phyloP scores from a whole-genome alignment of 2,888 invertebrate species.

The Drosophila hamatofila region DNA sequence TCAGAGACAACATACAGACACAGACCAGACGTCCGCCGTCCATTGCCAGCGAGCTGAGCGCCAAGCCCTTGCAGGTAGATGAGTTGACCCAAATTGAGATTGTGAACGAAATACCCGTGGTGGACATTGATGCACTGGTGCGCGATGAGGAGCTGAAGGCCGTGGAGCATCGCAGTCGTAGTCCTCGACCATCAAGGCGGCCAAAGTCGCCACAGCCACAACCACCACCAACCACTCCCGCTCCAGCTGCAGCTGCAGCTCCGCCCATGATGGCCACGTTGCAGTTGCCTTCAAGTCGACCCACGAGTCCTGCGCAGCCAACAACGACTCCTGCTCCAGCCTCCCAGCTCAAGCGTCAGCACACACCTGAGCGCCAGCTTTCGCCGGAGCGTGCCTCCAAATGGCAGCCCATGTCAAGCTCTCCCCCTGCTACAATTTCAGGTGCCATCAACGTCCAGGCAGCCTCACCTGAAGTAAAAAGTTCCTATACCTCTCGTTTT shows the following conservation, averaged over 20 bases:
- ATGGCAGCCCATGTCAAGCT: conserved; percentile 41
- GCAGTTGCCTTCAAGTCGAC: conserved; percentile 59
- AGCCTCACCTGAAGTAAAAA: conserved; percentile 72
- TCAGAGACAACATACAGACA: conserved; percentile 79
- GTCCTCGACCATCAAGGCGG: conserved; percentile 65
- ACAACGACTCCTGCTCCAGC: conserved; percentile 10
- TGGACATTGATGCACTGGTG: conserved; percentile 75
- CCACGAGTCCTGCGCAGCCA: conserved; percentile 47
- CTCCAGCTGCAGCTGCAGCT: conserved; percentile 11
- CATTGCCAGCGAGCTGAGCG: conserved; percentile 64
- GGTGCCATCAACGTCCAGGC: conserved; percentile 51
- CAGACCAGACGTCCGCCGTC: conserved; percentile 80
- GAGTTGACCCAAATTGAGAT: conserved; percentile 81
- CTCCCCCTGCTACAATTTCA: conserved; percentile 27
- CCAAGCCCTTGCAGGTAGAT: conserved; percentile 66
- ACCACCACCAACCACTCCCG: not conserved
- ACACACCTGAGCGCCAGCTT: conserved; percentile 73
- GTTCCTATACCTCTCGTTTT: conserved; percentile 79
- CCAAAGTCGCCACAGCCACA: conserved; percentile 53
- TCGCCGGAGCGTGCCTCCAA: conserved; percentile 73
- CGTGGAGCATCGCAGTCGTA: conserved; percentile 61
- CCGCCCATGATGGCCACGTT: conserved; percentile 52
- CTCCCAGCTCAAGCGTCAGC: conserved; percentile 77
- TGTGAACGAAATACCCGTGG: conserved; percentile 60
- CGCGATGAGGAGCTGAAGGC: conserved; percentile 69